These are phyloP conservation scores for Larimichthys polyactis DNA, from an alignment of 2,113 vertebrate species.

Conservation along the genomic window DNA sequence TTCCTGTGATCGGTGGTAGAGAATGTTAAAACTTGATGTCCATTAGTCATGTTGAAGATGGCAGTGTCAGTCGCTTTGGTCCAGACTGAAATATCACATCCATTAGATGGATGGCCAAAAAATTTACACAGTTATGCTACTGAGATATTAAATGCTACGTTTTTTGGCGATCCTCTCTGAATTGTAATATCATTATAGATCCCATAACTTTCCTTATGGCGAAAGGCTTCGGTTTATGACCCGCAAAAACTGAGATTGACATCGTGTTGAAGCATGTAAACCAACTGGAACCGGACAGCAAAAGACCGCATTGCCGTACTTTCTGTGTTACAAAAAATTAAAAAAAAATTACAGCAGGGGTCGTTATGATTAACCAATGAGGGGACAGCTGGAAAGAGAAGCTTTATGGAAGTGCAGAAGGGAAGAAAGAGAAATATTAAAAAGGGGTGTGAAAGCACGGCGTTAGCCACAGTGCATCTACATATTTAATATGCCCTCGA, in stretches of 20 bases:
- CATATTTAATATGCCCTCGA: constrained; percentile 66
- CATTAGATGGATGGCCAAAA: neutral
- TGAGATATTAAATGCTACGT: neutral
- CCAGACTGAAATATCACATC: neutral
- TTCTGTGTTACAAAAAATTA: neutral
- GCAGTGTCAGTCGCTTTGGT: neutral
- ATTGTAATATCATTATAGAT: neutral
- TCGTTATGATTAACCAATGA: constrained; percentile 5
- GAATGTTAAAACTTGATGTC: neutral
- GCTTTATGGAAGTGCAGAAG: neutral
- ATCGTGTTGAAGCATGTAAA: neutral
- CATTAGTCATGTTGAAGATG: neutral
- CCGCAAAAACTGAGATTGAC: neutral
- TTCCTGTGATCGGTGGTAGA: neutral
- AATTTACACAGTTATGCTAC: too few species aligned
- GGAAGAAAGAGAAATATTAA: constrained; percentile 31
- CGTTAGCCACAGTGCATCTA: constrained; percentile 41
- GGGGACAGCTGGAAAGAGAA: constrained; percentile 4
- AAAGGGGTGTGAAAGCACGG: constrained; percentile 23
- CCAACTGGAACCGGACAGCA: neutral
- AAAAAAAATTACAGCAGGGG: neutral
- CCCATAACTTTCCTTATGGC: neutral
- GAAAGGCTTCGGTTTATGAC: neutral
- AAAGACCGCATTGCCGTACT: constrained; percentile 21
- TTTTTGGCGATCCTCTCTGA: neutral